Base-by-base conservation (phyloP, 1,140 invertebrate genomes). In the Zaprionus capensis region DNA sequence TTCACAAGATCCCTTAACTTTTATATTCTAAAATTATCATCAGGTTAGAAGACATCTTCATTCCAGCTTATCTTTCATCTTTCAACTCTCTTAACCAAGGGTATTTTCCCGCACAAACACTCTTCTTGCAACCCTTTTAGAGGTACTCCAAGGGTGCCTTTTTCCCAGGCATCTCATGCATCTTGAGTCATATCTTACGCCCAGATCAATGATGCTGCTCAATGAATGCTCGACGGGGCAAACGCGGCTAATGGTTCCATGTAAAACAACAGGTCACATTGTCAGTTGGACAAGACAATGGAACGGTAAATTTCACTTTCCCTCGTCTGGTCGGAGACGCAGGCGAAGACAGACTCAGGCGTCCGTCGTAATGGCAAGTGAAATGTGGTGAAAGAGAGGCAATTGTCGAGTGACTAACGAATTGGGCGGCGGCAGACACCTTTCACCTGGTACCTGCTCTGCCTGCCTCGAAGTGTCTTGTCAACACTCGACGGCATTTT, bases 281-380 rank as follows among this genome's bases (percentile, higher is more conserved):
- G 65, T 59, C 12, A 34, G 4, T 9, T 14, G 17, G 34, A 11
- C 56, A 36, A 14, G n/a, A 71, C 68, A 71, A 57, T 62, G 71
- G 49, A 22, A 56, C 17, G n/a, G 36, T 36, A 15, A 38, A 58
- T 71, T 75, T 75, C 72, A 75, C 72, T 75, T 75, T 75, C 72
- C 46, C 46, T 24, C 17, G 20, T n/a, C 41, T 46, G n/a, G 15
- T 7, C 17, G 46, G 7, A 49, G 46, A 11, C 20, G 17, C 1
- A 22, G 20, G 17, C 44, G 6, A 2, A 7, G 17, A 2, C 17
- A 26, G 38, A 22, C 6, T 7, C 28, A 28, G 28, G 31, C 31
- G 9, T 31, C 31, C 9, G 49, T 38, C 20, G 34, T 59, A 62
- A 38, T 55, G 24, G 57, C 46, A 63, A 44, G 46, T 62, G 67